These are phyloP conservation scores for Platichthys flesus DNA, from an alignment of 2,113 vertebrate genomes.

Conservation along the genomic window DNA sequence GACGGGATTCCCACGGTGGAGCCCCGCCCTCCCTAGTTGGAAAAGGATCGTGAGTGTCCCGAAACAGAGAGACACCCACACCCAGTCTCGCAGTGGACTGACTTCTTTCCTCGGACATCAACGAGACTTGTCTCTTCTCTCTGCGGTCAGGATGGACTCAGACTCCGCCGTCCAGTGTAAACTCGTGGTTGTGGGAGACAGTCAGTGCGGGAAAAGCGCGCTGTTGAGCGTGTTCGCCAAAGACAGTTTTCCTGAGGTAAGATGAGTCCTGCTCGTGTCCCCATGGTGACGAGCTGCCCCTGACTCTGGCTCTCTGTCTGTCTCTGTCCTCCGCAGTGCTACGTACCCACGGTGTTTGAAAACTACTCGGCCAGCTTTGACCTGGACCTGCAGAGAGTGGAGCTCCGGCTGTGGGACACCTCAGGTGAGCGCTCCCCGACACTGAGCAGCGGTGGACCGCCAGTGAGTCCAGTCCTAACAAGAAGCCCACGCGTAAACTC, in stretches of 20 bases:
- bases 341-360: conserved; percentile 25
- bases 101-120: not conserved
- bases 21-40: not conserved
- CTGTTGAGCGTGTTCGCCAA: conserved; percentile 86
- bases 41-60: not conserved
- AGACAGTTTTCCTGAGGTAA: conserved; percentile 90
- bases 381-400: conserved; percentile 10
- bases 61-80: not conserved
- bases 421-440: conserved; percentile 2
- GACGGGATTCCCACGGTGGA: conserved; percentile 6
- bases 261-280: not conserved
- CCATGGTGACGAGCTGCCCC: not conserved
- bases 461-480: no score
- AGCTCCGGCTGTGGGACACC: conserved; percentile 22
- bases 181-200: conserved; percentile 67
- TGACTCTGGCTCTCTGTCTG: not conserved
- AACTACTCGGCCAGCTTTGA: conserved; percentile 26
- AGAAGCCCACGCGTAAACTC: no score
- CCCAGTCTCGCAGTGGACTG: not conserved
- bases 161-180: conserved; percentile 30
- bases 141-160: not conserved
- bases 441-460: no score
- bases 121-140: no score
- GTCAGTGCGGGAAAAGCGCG: conserved; percentile 63
- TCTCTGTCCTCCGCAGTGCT: conserved; percentile 7